Conservation (phyloP, 2,113 vertebrate species). For the Glaucomys volans region DNA sequence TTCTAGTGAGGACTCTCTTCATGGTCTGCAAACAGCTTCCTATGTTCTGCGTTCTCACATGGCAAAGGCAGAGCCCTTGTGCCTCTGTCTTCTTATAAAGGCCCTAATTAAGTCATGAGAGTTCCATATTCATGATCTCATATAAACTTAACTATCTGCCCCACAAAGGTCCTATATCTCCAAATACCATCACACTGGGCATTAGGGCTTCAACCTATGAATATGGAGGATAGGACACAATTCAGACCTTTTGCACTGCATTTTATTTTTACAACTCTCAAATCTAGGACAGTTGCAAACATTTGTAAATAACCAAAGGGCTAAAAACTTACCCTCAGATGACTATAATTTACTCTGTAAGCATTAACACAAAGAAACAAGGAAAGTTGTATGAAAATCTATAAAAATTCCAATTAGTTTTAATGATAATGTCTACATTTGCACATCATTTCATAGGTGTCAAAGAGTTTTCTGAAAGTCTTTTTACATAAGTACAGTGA, state of each 20-base stretch:
- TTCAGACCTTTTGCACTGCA: neutral
- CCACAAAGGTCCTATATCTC: neutral
- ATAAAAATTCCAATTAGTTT: slow-evolving; percentile 13
- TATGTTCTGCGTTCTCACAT: neutral
- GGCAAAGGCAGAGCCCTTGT: neutral
- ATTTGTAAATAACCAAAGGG: neutral
- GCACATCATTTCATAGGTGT: neutral
- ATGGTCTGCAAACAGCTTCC: neutral
- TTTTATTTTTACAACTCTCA: slow-evolving; percentile 7
- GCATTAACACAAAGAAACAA: slow-evolving; percentile 25
- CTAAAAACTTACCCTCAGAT: neutral
- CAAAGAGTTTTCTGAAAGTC: neutral
- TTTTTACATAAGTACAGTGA: neutral
- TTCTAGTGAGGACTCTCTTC: neutral
- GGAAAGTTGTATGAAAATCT: neutral
- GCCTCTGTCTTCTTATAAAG: neutral
- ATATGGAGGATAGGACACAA: neutral
- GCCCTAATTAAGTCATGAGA: neutral
- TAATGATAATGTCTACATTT: neutral
- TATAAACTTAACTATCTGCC: neutral
- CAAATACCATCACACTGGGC: neutral
- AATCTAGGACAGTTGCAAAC: neutral
- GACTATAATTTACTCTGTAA: neutral
- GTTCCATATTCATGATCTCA: neutral
- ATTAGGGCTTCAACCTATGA: neutral